phyloP scores from a whole-genome alignment of 1,140 invertebrate genomes.

The Meloidogyne hapla region DNA sequence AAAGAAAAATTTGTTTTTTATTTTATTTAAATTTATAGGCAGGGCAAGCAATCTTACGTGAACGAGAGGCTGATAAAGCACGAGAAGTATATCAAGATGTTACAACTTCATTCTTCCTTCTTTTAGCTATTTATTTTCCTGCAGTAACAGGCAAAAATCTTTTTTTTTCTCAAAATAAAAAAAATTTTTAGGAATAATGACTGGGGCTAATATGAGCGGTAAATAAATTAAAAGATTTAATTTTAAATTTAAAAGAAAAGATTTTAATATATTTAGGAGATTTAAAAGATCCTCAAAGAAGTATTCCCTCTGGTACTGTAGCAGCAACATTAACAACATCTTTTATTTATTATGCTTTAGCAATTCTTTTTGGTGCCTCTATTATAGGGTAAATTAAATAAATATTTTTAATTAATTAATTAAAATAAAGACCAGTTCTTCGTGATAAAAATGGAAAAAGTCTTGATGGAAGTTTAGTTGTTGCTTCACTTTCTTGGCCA shows the following conservation, averaged over 20 bases:
- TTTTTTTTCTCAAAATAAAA: neutral
- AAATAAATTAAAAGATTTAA: neutral
- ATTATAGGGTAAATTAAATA: conserved; percentile 75
- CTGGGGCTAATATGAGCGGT: conserved; percentile 62
- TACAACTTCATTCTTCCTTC: conserved; percentile 88
- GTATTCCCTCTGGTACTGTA: conserved; percentile 93
- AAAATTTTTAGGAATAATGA: conserved; percentile 47
- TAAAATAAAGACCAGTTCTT: conserved; percentile 21
- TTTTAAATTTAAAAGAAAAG: neutral
- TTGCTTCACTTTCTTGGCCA: conserved; percentile 96
- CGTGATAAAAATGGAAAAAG: conserved; percentile 58
- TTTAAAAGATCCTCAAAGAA: conserved; percentile 79
- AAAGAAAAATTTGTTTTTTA: conserved; percentile 2
- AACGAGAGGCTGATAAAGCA: conserved; percentile 42
- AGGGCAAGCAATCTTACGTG: conserved; percentile 43
- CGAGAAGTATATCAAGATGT: conserved; percentile 80
- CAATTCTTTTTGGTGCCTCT: conserved; percentile 88
- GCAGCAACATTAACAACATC: conserved; percentile 93
- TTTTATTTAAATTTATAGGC: conserved; percentile 32
- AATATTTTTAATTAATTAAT: neutral
- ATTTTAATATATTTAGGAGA: conserved; percentile 69
- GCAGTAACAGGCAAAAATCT: conserved; percentile 75
- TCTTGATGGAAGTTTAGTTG: conserved; percentile 78
- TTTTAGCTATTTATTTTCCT: conserved; percentile 98
- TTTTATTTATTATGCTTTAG: conserved; percentile 82